phyloP scores from a whole-genome alignment of 1,140 invertebrate species.

The Drosophila mayri region DNA sequence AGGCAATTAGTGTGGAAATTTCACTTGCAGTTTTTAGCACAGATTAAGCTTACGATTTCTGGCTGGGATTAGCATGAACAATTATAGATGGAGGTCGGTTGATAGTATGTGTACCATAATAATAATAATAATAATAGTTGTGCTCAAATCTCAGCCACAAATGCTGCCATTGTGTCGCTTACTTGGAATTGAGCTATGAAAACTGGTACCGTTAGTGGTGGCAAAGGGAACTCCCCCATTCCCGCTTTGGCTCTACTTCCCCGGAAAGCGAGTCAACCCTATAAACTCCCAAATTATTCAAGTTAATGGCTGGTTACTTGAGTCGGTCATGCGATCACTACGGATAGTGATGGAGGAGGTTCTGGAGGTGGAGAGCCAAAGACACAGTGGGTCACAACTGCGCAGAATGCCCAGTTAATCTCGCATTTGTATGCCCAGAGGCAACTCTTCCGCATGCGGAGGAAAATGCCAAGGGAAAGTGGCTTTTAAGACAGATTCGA shows the following conservation, averaged over 20 bases:
- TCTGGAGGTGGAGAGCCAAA: constrained; percentile 21
- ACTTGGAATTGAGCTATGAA: constrained; percentile 38
- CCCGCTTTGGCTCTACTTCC: neutral
- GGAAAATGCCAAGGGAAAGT: constrained; percentile 44
- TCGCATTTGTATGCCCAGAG: constrained; percentile 64
- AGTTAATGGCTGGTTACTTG: constrained; percentile 57
- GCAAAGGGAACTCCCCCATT: constrained; percentile 14
- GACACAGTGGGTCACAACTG: constrained; percentile 60
- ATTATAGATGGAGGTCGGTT: constrained; percentile 78
- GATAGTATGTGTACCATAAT: constrained; percentile 46
- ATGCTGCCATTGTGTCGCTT: constrained; percentile 38
- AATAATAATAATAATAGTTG: constrained; percentile 32
- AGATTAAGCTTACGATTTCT: constrained; percentile 65
- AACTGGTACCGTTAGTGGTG: constrained; percentile 58
- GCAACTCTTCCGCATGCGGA: constrained; percentile 60
- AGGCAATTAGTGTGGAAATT: constrained; percentile 79
- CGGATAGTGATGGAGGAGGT: constrained; percentile 11
- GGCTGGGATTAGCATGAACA: constrained; percentile 71
- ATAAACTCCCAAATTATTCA: constrained; percentile 42
- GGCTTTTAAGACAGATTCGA: constrained; percentile 5
- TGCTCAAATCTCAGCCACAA: constrained; percentile 19
- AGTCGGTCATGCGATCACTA: constrained; percentile 52
- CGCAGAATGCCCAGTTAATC: constrained; percentile 67
- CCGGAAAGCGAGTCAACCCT: constrained; percentile 3
- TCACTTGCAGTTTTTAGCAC: constrained; percentile 78